Evolutionary conservation across 1,140 invertebrate species (phyloP).

Genomic region (Drosophila arizonae): DNA sequence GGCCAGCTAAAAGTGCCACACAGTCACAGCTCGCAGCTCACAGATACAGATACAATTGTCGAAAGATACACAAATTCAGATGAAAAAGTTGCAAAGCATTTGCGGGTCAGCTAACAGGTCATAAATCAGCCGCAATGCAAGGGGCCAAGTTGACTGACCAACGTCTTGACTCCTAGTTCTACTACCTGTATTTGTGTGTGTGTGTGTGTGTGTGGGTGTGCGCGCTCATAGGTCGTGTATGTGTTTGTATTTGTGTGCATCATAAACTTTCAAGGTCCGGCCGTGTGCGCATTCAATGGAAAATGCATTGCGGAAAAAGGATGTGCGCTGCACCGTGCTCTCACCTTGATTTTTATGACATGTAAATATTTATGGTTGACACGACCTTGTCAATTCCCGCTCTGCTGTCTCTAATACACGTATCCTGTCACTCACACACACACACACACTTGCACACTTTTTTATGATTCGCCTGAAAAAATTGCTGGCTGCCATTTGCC

Average conservation of each 20-base stretch:
- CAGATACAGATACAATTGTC: constrained; percentile 12
- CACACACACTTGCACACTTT: constrained; percentile 42
- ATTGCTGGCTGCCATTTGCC: constrained; percentile 36
- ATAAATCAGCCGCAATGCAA: constrained; percentile 61
- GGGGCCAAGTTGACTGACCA: constrained; percentile 67
- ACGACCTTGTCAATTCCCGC: constrained; percentile 62
- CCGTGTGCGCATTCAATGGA: constrained; percentile 61
- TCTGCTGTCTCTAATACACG: not conserved
- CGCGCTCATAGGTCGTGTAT: not conserved
- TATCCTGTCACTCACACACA: constrained; percentile 30
- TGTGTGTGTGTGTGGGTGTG: constrained; percentile 1
- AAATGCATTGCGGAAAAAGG: constrained; percentile 75
- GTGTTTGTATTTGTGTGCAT: constrained; percentile 9
- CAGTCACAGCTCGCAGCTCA: constrained; percentile 42
- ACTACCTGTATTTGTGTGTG: constrained; percentile 10
- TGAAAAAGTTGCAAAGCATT: constrained; percentile 60
- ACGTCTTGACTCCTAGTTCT: constrained; percentile 55
- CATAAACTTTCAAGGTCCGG: constrained; percentile 66
- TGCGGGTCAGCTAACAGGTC: constrained; percentile 56
- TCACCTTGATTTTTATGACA: constrained; percentile 78
- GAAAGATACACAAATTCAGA: constrained; percentile 60
- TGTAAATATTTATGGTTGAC: constrained; percentile 80
- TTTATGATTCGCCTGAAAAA: constrained; percentile 72
- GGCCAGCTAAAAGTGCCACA: constrained; percentile 37
- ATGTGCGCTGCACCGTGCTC: constrained; percentile 41